Conservation (phyloP, 1,140 invertebrate species). For the Caenorhabditis remanei region DNA sequence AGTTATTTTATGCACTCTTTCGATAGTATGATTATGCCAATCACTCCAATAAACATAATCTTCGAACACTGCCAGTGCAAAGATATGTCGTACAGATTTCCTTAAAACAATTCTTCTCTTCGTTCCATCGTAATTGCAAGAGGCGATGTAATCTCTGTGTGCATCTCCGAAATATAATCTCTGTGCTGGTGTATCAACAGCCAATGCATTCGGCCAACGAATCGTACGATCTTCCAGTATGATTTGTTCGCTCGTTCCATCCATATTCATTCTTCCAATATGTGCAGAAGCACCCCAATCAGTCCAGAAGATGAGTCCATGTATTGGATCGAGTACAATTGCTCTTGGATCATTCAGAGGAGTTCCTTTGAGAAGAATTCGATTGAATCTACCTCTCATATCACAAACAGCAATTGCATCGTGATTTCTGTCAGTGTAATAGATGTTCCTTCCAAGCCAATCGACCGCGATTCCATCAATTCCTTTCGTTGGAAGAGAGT, state of each 20-base stretch:
- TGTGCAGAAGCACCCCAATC: conserved; percentile 78
- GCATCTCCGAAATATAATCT: conserved; percentile 71
- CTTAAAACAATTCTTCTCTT: conserved; percentile 62
- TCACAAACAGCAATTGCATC: conserved; percentile 82
- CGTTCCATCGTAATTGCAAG: conserved; percentile 68
- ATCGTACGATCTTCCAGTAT: conserved; percentile 78
- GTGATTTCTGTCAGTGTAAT: conserved; percentile 85
- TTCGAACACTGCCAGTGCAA: conserved; percentile 67
- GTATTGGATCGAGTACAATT: conserved; percentile 83
- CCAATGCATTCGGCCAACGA: conserved; percentile 82
- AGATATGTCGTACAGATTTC: conserved; percentile 62
- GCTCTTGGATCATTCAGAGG: conserved; percentile 82
- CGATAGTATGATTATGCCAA: conserved; percentile 66
- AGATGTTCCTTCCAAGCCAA: conserved; percentile 87
- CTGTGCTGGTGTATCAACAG: conserved; percentile 79
- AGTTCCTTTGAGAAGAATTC: conserved; percentile 81
- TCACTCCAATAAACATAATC: conserved; percentile 69
- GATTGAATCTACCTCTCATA: conserved; percentile 80
- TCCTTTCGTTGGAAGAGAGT: conserved; percentile 81
- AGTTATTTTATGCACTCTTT: conserved; percentile 62
- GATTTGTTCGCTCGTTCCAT: conserved; percentile 79
- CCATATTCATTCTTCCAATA: conserved; percentile 81
- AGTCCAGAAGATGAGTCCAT: conserved; percentile 80
- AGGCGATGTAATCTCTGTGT: conserved; percentile 82
- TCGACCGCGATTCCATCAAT: conserved; percentile 87